Evolutionary conservation across 1,140 invertebrate genomes (phyloP).

Genomic region (Trachymyrmex septentrionalis): DNA sequence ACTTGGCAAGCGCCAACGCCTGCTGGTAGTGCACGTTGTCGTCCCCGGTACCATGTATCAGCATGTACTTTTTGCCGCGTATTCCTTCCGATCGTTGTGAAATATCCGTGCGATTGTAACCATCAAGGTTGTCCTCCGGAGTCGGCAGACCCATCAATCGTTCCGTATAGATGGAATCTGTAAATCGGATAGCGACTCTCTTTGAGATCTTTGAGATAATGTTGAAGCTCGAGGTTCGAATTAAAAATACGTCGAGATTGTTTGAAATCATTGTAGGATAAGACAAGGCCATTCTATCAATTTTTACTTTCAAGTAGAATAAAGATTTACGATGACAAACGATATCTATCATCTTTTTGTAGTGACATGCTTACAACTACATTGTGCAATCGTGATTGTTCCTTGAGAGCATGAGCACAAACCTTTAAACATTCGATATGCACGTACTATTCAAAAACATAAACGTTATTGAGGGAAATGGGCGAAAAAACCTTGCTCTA

Average conservation of each 20-base stretch:
- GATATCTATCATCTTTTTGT: too few relatives aligned
- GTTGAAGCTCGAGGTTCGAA: background rate
- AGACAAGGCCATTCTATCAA: too few relatives aligned
- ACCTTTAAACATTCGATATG: too few relatives aligned
- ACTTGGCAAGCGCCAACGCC: constrained; percentile 88
- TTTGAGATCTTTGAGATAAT: background rate
- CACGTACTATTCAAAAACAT: too few relatives aligned
- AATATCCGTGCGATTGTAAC: constrained; percentile 88
- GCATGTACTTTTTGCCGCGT: constrained; percentile 87
- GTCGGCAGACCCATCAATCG: constrained; percentile 90
- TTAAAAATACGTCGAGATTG: background rate
- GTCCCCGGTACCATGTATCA: constrained; percentile 89
- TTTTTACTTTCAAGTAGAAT: too few relatives aligned
- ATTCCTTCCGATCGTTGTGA: constrained; percentile 87
- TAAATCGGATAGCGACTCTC: constrained; percentile 10
- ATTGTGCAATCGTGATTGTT: too few relatives aligned
- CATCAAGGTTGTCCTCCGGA: constrained; percentile 86
- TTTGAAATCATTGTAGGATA: background rate
- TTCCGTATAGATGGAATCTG: constrained; percentile 91
- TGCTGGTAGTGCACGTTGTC: constrained; percentile 92
- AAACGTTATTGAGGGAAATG: too few relatives aligned
- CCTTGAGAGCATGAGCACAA: too few relatives aligned
- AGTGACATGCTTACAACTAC: too few relatives aligned
- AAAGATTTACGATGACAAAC: too few relatives aligned
- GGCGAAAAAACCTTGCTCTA: too few relatives aligned